Evolutionary conservation across 2,797 vertebrate genomes (phyloP).

Genomic region (Anableps anableps): DNA sequence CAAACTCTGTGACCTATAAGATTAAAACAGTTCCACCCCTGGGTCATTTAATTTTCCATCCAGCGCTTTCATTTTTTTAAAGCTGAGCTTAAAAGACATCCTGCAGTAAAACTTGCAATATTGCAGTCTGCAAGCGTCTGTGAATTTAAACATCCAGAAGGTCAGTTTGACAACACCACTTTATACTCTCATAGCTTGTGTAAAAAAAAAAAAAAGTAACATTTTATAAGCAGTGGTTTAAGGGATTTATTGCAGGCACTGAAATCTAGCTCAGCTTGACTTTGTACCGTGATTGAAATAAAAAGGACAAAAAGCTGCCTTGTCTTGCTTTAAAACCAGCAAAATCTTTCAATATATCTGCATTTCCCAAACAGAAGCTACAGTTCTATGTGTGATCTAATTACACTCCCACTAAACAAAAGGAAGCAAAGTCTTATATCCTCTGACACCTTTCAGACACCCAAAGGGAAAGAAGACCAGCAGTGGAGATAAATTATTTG

Average conservation of each 20-base stretch:
- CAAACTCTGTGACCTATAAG: not conserved
- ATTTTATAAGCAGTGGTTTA: not conserved
- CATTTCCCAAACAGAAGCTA: not conserved
- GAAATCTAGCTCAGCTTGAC: no score
- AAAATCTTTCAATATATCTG: not conserved
- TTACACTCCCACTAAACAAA: slow-evolving; percentile 15
- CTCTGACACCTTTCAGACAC: slow-evolving; percentile 23
- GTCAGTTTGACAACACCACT: not conserved
- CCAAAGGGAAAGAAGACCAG: slow-evolving; percentile 27
- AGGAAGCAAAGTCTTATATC: slow-evolving; percentile 10
- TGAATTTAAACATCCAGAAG: not conserved
- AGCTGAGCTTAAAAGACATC: not conserved
- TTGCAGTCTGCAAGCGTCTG: not conserved
- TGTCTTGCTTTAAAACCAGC: not conserved
- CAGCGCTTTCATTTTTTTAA: not conserved
- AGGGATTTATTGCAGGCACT: not conserved
- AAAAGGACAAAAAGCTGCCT: not conserved
- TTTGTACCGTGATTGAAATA: not conserved
- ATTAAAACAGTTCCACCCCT: not conserved
- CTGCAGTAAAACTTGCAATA: not conserved
- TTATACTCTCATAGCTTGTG: not conserved
- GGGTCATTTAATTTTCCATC: not conserved
- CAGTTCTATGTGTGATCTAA: slow-evolving; percentile 8
- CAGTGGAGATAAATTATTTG: slow-evolving; percentile 53
- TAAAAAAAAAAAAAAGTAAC: not conserved